Conservation (phyloP, 2,797 vertebrate genomes). For the Ambastaia sidthimunki region DNA sequence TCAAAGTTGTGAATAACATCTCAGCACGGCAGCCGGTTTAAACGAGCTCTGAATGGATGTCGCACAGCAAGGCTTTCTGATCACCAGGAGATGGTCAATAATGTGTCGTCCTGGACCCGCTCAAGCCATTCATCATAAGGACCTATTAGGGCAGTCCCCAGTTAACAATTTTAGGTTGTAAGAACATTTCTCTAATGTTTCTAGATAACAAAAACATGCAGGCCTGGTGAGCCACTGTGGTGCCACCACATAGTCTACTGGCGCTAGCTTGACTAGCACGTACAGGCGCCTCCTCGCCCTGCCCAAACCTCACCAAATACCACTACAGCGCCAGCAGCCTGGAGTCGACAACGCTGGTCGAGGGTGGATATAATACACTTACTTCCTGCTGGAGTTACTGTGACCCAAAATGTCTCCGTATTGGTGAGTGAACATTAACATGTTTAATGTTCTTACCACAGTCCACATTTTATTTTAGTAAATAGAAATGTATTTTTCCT, state of each 20-base stretch:
- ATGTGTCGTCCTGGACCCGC: conserved; percentile 58
- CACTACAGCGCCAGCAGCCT: conserved; percentile 69
- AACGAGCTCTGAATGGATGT: conserved; percentile 51
- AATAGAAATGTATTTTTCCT: not conserved
- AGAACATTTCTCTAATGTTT: no score
- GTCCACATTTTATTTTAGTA: conserved; percentile 17
- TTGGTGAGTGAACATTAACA: conserved; percentile 10
- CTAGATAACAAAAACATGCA: not conserved
- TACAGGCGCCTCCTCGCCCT: conserved; percentile 50
- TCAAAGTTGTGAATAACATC: conserved; percentile 3
- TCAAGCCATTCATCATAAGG: conserved; percentile 63
- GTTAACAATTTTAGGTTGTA: not conserved
- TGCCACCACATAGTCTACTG: conserved; percentile 65
- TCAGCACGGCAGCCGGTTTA: conserved; percentile 37
- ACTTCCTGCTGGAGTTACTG: not conserved
- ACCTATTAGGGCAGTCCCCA: conserved; percentile 43
- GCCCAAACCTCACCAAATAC: conserved; percentile 58
- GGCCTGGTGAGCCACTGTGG: conserved; percentile 56
- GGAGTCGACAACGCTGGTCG: conserved; percentile 70
- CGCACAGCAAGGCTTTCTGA: conserved; percentile 51
- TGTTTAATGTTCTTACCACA: conserved; percentile 1
- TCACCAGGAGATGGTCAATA: conserved; percentile 63
- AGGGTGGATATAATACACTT: not conserved
- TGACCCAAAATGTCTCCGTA: conserved; percentile 4
- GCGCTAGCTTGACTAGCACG: conserved; percentile 49